phyloP scores from a whole-genome alignment of 2,888 invertebrate genomes.

The Dryococelus australis region DNA sequence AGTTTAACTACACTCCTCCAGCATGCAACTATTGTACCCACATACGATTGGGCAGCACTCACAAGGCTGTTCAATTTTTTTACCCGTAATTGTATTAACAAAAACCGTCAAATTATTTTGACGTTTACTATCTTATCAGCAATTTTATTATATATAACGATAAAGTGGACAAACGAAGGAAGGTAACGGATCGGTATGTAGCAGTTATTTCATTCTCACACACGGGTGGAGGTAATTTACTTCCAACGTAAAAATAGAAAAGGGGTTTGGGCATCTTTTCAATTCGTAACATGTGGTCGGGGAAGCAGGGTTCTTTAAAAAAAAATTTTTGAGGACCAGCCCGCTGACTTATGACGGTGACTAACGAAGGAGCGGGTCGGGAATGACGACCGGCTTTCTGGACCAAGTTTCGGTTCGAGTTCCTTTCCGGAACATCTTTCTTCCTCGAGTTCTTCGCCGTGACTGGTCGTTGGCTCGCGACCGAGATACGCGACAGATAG shows the following conservation, averaged over 20 bases:
- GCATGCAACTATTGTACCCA: no score
- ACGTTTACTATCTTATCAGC: no score
- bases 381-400: neutral
- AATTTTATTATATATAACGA: no score
- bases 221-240: neutral
- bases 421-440: conserved; percentile 6
- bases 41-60: no score
- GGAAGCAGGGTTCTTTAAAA: neutral
- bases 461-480: neutral
- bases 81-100: no score
- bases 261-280: neutral
- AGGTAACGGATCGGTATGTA: no score
- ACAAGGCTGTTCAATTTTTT: no score
- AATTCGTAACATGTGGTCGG: neutral
- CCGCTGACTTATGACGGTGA: neutral
- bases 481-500: neutral
- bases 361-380: neutral
- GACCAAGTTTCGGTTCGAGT: neutral
- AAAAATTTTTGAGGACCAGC: neutral
- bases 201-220: no score
- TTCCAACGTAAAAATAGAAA: neutral
- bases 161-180: no score
- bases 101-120: no score
- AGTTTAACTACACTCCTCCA: no score
- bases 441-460: neutral